Evolutionary conservation across 1,140 invertebrate genomes (phyloP).

Genomic region (Zaprionus gabonicus): DNA sequence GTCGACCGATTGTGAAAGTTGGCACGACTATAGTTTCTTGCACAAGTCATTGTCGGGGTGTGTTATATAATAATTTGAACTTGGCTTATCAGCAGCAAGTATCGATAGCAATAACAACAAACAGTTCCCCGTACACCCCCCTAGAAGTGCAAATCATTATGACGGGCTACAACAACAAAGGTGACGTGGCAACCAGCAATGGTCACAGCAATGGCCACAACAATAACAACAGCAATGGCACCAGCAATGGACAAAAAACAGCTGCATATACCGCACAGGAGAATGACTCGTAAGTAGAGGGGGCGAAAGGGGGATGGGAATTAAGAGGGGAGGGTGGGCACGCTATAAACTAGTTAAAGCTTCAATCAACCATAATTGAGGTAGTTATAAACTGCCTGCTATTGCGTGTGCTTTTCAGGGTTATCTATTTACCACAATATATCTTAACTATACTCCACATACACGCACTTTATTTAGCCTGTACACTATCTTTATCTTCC

Average conservation of each 20-base stretch:
- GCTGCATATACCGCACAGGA: slow-evolving; percentile 62
- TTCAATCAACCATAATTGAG: slow-evolving; percentile 36
- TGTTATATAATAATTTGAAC: slow-evolving; percentile 33
- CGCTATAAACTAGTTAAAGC: slow-evolving; percentile 53
- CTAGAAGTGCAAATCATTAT: slow-evolving; percentile 39
- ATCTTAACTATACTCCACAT: background rate
- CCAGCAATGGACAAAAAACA: slow-evolving; percentile 36
- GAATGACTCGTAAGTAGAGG: slow-evolving; percentile 63
- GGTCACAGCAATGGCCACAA: slow-evolving; percentile 44
- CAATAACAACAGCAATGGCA: slow-evolving; percentile 28
- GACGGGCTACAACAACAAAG: slow-evolving; percentile 67
- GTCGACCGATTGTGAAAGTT: slow-evolving; percentile 33
- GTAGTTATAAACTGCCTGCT: slow-evolving; percentile 13
- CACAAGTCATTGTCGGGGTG: background rate
- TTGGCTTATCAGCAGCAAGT: slow-evolving; percentile 17
- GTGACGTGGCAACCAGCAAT: slow-evolving; percentile 63
- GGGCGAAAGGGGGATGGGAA: background rate
- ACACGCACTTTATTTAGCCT: background rate
- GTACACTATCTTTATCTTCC: background rate
- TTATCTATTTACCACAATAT: background rate
- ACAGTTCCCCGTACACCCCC: no score
- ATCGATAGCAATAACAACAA: background rate
- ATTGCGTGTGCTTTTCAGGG: slow-evolving; percentile 6
- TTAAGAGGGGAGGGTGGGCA: slow-evolving; percentile 1
- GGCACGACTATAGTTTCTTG: slow-evolving; percentile 42